phyloP scores from a whole-genome alignment of 2,113 vertebrate genomes.

The Notiomystis cincta region DNA sequence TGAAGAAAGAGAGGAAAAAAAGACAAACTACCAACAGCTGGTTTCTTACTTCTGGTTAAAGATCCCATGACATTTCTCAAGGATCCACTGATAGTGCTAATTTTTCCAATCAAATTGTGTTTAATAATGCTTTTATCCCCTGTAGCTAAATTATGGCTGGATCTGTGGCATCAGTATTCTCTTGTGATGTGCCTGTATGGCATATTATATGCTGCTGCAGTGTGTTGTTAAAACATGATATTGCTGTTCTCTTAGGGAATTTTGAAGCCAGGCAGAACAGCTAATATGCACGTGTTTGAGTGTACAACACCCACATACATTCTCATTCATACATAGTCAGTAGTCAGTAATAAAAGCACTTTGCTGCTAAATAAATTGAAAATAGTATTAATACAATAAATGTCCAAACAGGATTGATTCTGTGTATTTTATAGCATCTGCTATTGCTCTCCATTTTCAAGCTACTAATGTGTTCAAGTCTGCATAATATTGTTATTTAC shows the following conservation, averaged over 20 bases:
- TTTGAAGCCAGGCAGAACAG: neutral
- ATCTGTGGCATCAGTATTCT: neutral
- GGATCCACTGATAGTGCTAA: neutral
- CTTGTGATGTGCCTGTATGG: neutral
- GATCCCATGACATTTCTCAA: neutral
- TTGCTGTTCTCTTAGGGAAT: neutral
- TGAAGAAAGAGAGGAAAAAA: neutral
- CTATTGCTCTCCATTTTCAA: slow-evolving; percentile 1
- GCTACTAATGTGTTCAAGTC: slow-evolving; percentile 18
- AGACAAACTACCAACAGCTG: neutral
- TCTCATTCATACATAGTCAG: neutral
- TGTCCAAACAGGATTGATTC: slow-evolving; percentile 5
- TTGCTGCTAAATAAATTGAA: slow-evolving; percentile 38
- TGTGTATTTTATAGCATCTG: neutral
- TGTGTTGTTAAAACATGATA: neutral
- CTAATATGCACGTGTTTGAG: neutral
- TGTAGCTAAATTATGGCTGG: neutral
- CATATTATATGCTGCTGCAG: neutral
- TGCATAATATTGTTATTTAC: slow-evolving; percentile 28
- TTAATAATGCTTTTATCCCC: neutral
- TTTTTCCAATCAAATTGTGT: neutral
- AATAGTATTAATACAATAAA: slow-evolving; percentile 34
- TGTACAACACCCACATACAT: neutral
- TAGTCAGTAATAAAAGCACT: slow-evolving; percentile 43
- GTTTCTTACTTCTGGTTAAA: neutral